Evolutionary conservation across 2,113 vertebrate species (phyloP), one percentile per base, ranked within the genome.

Genomic region (Amia ocellicauda): DNA sequence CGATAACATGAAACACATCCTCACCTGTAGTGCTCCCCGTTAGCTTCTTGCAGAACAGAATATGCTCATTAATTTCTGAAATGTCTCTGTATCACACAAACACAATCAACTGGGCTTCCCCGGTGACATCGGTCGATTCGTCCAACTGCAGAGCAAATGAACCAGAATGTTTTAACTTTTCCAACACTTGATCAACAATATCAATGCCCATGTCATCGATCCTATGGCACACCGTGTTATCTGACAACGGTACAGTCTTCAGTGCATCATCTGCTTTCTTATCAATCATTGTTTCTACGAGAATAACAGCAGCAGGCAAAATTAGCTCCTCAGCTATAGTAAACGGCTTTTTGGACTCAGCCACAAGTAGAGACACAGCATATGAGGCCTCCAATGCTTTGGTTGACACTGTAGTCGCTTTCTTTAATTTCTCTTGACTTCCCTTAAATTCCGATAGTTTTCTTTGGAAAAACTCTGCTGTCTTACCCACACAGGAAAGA

Each of bases 361-460:
- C 52, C 52, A 55, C 52, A 55, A 55, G 52, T 55, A 55, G 9
- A 17, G 24, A 55, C 26, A 55, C 52, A 55, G n/a, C 52, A 27
- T 11, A n/a, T 7, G 26, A 1, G 4, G 20, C 52, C 24, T 55
- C 13, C 20, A 23, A 20, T 10, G 20, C 52, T 55, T 55, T 55
- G 26, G 52, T 16, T 2, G 52, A 55, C 13, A 55, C 26, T 2
- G 4, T 52, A 23, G 58, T 55, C 7, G 64, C 58, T 62, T 67
- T 62, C 57, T 45, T 67, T n/a, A 67, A 11, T 61, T 31, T 61
- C 7, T 7, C 55, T 36, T 54, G 66, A 54, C 50, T 42, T 61
- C 14, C 26, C 58, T 61, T 61, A 9, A 67, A 67, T 62, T 67
- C 58, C n/a, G 66, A 61, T 50, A 55, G n/a, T 26, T 55, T 55